These are phyloP conservation scores for Paraplagusia blochii DNA, from an alignment of 2,113 vertebrate species.

Conservation along the genomic window DNA sequence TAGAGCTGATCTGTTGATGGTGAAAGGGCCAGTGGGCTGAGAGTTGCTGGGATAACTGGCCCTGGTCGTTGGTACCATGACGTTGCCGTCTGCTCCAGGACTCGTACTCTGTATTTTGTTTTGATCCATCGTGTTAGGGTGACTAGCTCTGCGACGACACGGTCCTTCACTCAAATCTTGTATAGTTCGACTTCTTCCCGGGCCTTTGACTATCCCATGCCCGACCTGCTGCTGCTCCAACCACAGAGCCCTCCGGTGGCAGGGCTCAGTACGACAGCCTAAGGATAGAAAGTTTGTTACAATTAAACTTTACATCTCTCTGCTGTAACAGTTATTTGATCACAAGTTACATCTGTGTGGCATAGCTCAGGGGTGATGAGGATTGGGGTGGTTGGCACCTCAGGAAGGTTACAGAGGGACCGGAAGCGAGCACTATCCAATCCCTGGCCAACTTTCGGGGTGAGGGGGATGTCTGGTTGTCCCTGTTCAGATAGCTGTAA, in stretches of 20 bases:
- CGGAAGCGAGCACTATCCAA: no score
- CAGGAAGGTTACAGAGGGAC: no score
- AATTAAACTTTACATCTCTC: no score
- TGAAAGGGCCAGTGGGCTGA: conserved; percentile 34
- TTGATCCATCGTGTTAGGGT: conserved; percentile 46
- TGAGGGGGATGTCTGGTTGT: no score
- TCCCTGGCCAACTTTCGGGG: no score
- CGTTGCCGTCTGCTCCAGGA: conserved; percentile 2
- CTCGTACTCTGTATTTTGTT: conserved; percentile 23
- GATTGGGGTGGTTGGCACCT: no score
- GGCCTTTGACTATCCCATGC: conserved; percentile 28
- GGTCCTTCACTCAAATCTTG: conserved; percentile 55
- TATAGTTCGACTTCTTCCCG: conserved; percentile 56
- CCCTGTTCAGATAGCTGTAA: no score
- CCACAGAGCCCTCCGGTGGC: conserved; percentile 68
- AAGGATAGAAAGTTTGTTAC: neutral
- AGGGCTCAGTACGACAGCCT: conserved; percentile 72
- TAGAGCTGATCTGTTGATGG: conserved; percentile 40
- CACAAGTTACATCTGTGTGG: no score
- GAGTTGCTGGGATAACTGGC: conserved; percentile 59
- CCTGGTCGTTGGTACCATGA: conserved; percentile 43
- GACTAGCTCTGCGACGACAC: conserved; percentile 59
- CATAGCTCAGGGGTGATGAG: no score
- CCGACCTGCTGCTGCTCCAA: conserved; percentile 54
- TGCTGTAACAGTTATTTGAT: no score